Evolutionary conservation across 2,797 vertebrate genomes (phyloP), one percentile per base, ranked within the genome.

Genomic region (Lagorchestes hirsutus): DNA sequence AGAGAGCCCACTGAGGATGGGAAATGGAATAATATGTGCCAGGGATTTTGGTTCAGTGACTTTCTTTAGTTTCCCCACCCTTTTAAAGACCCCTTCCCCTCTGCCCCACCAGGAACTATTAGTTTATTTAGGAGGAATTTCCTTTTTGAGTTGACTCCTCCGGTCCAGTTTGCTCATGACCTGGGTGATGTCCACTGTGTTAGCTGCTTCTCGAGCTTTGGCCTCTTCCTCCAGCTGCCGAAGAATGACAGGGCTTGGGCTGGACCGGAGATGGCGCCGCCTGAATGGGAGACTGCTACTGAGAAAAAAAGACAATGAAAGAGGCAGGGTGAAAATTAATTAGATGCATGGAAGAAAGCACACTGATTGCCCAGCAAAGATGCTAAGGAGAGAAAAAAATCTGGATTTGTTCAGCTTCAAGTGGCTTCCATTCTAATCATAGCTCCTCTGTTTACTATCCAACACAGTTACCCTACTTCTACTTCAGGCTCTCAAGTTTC

Each of bases 101-200:
- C 16, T 6, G 27, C 40, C 27, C 0, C 74, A 59, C 90, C 29
- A 0, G 24, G 50, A n/a, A 31, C 0, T 5, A 67, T 16, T 67
- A 95, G 55, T 95, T 97, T 98, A 99, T 97, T 98, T 98, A 95
- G 98, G 97, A 97, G 98, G 98, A 22, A 95, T 97, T 95, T 98
- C 98, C 96, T 96, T 98, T 82, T 62, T 98, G 91, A 98, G 98
- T 96, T 98, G 99, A 98, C 98, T 98, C 94, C 99, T 98, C 95
- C 98, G 99, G 98, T 99, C 99, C 98, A 99, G 99, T 99, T 99
- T 99, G 99, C 99, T 99, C 99, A 99, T 99, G 98, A 99, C 99
- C 99, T 99, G 99, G 9, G 99, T 99, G 98, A 99, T 99, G 98
- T 99, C 99, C 97, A 99, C 99, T 0, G 99, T 99, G 0, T 97